Evolutionary conservation across 2,888 invertebrate genomes (phyloP), one percentile per base, ranked within the genome.

Genomic region (Tyria jacobaeae): DNA sequence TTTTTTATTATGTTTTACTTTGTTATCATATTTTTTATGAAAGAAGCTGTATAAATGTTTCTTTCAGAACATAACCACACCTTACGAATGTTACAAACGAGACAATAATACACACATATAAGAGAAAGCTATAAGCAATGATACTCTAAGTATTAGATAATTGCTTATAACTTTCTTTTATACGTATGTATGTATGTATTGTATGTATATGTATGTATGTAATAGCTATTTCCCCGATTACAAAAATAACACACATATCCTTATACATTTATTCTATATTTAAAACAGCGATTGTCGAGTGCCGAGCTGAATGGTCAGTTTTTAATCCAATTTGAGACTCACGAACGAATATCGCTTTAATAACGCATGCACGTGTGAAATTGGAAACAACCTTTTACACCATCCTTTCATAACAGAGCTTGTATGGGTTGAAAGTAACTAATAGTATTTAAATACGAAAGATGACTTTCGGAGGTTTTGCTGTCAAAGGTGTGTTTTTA

Each of bases 241-340:
- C n/a, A n/a, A n/a, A n/a, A n/a, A 31, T 48, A 25, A 25, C 6
- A 3, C 15, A 48, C 25, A 15, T 9, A 9, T 15, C 24, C 48
- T 15, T 25, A 48, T 25, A 27, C 35, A n/a, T n/a, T 37, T 37
- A 39, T 15, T 25, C 24, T 15, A 1, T 35, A 71, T 61, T 61
- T 71, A 61, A 68, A 68, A 60, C 55, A 44, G 41, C 41, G 58
- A 59, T 50, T 47, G 47, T 31, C 59, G 54, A 57, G n/a, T n/a
- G n/a, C n/a, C n/a, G n/a, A 15, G 48, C 14, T 44, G 49, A 27
- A 24, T 17, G 39, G 39, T 41, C 66, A 57, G 37, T 25, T 24
- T 51, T 25, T 66, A 67, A 74, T 51, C 75, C 77, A 67, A 71
- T 76, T 76, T 73, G 49, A 59, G 60, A 60, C 62, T 62, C 21